A percentile compares a stretch with the other conserved stretches of the same genome.
Evolutionary conservation across 2,113 vertebrate species (phyloP).

Genomic region (Pangasianodon gigas): DNA sequence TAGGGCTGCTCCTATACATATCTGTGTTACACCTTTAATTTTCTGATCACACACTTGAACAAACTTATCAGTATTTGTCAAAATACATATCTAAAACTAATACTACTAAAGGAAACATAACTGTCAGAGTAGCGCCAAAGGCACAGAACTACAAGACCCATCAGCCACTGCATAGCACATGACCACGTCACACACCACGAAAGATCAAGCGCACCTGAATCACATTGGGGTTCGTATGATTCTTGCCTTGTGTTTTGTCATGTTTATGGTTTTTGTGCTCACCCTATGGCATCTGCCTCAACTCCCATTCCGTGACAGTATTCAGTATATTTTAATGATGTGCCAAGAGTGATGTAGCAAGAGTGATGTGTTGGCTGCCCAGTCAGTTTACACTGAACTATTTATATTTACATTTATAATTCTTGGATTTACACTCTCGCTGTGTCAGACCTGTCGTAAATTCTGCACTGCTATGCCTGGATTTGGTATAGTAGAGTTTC

Average conservation of each 20-base stretch:
- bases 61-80: not conserved
- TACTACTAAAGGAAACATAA: not conserved
- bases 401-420: not conserved
- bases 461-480: not conserved
- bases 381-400: not conserved
- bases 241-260: no score
- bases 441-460: not conserved
- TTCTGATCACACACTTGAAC: not conserved
- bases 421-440: not conserved
- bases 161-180: no score
- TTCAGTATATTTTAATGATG: not conserved
- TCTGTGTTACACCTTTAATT: not conserved
- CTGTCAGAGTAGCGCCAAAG: not conserved
- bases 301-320: not conserved
- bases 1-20: not conserved
- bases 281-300: no score
- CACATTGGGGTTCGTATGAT: no score
- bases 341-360: not conserved
- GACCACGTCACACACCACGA: no score
- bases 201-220: no score
- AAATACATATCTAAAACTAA: not conserved
- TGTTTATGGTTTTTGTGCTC: no score
- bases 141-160: no score
- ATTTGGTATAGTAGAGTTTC: not conserved
- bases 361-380: not conserved